A percentile compares a stretch with the other conserved stretches of the same genome.
Evolutionary conservation across 1,140 invertebrate species (phyloP).

Genomic region (Megalonaias nervosa): DNA sequence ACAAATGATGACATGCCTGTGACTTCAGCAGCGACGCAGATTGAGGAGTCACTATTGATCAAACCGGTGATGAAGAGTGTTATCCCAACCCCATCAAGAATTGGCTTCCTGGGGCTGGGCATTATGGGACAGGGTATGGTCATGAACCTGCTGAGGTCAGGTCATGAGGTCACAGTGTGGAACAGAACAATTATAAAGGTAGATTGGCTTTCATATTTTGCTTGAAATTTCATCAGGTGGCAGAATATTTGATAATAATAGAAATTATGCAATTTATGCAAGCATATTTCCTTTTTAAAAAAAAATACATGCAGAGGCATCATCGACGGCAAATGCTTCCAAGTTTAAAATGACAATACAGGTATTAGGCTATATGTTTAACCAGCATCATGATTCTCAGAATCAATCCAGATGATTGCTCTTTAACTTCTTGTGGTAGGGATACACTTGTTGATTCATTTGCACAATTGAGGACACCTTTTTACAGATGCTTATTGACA

Average conservation of each 20-base stretch:
- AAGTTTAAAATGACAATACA: too few relatives aligned
- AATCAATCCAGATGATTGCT: too few relatives aligned
- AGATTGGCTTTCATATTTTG: conserved; percentile 64
- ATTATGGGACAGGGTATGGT: conserved; percentile 98
- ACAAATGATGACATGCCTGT: conserved; percentile 24
- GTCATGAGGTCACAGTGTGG: conserved; percentile 95
- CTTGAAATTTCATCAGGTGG: neutral
- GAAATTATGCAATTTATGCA: neutral
- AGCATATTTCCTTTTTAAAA: too few relatives aligned
- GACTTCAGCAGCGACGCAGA: conserved; percentile 43
- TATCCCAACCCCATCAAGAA: conserved; percentile 87
- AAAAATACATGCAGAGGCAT: too few relatives aligned
- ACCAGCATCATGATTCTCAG: too few relatives aligned
- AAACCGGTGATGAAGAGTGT: conserved; percentile 72
- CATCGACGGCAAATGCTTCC: too few relatives aligned
- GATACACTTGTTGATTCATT: too few relatives aligned
- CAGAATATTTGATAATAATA: neutral
- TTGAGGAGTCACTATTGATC: conserved; percentile 38
- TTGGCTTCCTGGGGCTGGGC: conserved; percentile 95
- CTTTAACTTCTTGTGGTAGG: too few relatives aligned
- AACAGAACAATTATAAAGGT: conserved; percentile 94
- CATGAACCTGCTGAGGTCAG: conserved; percentile 90
- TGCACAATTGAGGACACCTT: too few relatives aligned
- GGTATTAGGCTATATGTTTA: too few relatives aligned
- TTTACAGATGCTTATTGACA: too few relatives aligned